A percentile compares a stretch with the other conserved stretches of the same genome.
These are phyloP conservation scores for Athetis lepigone DNA, from an alignment of 2,888 invertebrate species.

Conservation along the genomic window DNA sequence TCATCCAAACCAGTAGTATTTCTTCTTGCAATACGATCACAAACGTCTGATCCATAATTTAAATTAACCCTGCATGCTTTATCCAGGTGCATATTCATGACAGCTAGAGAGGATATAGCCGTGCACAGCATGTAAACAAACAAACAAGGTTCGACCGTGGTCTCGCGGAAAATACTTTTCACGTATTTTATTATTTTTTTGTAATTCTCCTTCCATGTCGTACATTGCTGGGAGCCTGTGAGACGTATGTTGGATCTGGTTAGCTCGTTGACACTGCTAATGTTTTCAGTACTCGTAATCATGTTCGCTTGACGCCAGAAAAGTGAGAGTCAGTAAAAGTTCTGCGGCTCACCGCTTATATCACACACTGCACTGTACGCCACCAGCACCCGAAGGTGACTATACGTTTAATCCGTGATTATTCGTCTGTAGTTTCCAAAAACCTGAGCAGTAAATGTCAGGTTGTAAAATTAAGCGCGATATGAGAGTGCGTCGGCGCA, in stretches of 20 bases:
- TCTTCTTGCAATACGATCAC: conserved; percentile 85
- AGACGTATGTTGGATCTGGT: conserved; percentile 82
- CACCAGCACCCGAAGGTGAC: conserved; percentile 75
- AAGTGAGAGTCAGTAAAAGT: conserved; percentile 84
- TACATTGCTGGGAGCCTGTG: conserved; percentile 71
- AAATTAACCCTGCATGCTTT: conserved; percentile 91
- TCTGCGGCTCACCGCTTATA: conserved; percentile 63
- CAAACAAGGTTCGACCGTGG: conserved; percentile 92
- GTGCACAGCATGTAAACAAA: conserved; percentile 92
- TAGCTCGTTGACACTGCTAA: conserved; percentile 75
- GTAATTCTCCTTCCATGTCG: conserved; percentile 79
- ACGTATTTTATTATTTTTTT: conserved; percentile 81
- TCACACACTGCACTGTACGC: conserved; percentile 76
- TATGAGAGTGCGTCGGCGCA: conserved; percentile 80
- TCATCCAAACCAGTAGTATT: conserved; percentile 84
- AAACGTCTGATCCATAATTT: conserved; percentile 87
- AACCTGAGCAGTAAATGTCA: conserved; percentile 85
- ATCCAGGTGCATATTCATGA: conserved; percentile 90
- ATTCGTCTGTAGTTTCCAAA: conserved; percentile 84
- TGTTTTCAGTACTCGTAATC: conserved; percentile 78
- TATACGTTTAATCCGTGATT: conserved; percentile 81
- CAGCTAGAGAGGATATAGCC: conserved; percentile 91
- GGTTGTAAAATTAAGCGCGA: conserved; percentile 83
- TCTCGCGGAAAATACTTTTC: conserved; percentile 79
- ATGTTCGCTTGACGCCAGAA: conserved; percentile 69